These are phyloP conservation scores for Nomada fabriciana DNA, from an alignment of 2,888 invertebrate genomes.

Conservation along the genomic window DNA sequence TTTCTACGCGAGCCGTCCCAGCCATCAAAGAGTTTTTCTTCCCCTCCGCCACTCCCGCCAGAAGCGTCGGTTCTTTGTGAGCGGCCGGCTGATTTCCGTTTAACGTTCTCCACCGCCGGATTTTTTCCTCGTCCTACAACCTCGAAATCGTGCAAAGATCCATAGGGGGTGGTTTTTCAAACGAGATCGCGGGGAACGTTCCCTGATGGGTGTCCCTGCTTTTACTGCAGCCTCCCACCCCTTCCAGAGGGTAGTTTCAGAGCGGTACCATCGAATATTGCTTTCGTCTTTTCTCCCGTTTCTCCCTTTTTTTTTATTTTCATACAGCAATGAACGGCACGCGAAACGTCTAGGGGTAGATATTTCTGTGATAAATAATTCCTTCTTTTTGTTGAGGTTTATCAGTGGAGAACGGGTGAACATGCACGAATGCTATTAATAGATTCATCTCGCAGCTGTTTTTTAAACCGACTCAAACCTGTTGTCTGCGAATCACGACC, in stretches of 20 bases:
- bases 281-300: background rate
- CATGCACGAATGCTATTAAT: background rate
- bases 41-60: constrained; percentile 51
- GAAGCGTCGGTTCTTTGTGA: constrained; percentile 65
- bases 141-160: constrained; percentile 38
- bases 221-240: background rate
- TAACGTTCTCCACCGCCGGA: constrained; percentile 73
- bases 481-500: constrained; percentile 19
- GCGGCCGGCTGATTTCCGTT: constrained; percentile 77
- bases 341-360: too few species aligned
- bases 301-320: background rate
- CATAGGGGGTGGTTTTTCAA: constrained; percentile 22
- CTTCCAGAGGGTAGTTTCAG: background rate
- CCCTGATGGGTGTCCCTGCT: constrained; percentile 3
- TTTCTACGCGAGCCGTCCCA: constrained; percentile 65
- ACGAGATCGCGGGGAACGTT: constrained; percentile 27
- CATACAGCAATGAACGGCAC: too few species aligned
- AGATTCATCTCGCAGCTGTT: background rate
- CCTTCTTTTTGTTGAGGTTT: background rate
- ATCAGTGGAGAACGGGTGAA: too few species aligned
- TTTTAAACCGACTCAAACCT: background rate
- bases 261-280: background rate
- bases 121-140: constrained; percentile 43
- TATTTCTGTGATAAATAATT: background rate
- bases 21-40: constrained; percentile 77